Conservation (phyloP, 2,113 vertebrate species). For the Tyrannus savana region DNA sequence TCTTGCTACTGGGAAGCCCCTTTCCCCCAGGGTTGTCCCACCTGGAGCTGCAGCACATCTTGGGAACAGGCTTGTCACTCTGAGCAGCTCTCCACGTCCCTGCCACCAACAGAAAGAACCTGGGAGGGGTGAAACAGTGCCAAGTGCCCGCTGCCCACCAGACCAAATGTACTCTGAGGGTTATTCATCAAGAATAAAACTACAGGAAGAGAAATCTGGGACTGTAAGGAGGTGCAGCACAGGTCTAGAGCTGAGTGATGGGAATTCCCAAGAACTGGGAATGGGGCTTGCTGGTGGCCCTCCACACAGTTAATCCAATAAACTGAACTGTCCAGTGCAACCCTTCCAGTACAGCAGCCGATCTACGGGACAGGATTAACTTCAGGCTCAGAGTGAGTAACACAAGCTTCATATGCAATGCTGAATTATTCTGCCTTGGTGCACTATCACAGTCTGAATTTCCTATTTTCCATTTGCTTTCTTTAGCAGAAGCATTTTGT, state of each 20-base stretch:
- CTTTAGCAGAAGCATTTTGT: neutral
- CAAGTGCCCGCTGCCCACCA: neutral
- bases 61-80: neutral
- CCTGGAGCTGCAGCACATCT: neutral
- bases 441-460: neutral
- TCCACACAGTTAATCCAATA: slow-evolving; percentile 19
- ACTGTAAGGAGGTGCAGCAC: neutral
- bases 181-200: neutral
- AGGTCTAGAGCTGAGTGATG: neutral
- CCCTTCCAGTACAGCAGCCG: neutral
- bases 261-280: neutral
- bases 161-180: neutral
- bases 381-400: neutral
- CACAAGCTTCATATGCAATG: neutral
- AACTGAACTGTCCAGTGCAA: neutral
- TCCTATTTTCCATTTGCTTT: slow-evolving; percentile 10
- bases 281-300: neutral
- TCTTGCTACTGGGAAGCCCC: neutral
- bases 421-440: neutral
- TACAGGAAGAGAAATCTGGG: neutral
- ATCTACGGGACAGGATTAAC: slow-evolving; percentile 12
- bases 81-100: neutral
- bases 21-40: neutral
- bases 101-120: neutral
- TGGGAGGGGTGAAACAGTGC: neutral